Percentiles rank a stretch among this genome's conserved stretches.
Conservation (phyloP, 2,888 invertebrate genomes). For the Drosophila barbarae region DNA sequence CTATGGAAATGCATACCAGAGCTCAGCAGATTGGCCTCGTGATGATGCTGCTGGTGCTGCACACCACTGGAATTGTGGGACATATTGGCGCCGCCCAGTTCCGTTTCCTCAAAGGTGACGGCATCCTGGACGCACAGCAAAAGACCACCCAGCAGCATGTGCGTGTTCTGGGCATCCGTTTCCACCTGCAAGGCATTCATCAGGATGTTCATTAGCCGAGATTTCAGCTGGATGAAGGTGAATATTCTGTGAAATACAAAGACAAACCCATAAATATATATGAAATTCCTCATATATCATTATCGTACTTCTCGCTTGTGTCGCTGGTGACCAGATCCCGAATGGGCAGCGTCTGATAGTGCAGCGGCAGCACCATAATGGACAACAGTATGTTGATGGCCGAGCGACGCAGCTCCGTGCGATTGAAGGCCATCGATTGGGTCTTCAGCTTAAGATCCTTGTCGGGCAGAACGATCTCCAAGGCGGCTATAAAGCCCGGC, state of each 20-base stretch:
- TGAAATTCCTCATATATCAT: accelerated
- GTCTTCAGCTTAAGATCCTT: conserved; percentile 89
- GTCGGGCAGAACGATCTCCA: conserved; percentile 94
- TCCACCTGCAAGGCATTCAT: conserved; percentile 92
- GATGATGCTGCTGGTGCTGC: conserved; percentile 56
- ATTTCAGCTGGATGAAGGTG: conserved; percentile 86
- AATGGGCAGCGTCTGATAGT: conserved; percentile 89
- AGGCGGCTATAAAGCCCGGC: conserved; percentile 92
- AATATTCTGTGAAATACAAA: conserved; percentile 69
- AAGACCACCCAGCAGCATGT: conserved; percentile 91
- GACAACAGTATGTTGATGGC: conserved; percentile 95
- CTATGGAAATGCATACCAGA: conserved; percentile 82
- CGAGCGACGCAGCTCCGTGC: conserved; percentile 91
- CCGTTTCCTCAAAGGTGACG: conserved; percentile 86
- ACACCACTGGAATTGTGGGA: conserved; percentile 79
- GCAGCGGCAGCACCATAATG: conserved; percentile 94
- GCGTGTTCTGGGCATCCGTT: conserved; percentile 91
- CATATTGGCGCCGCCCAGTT: conserved; percentile 81
- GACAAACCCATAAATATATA: background rate
- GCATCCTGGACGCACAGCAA: conserved; percentile 89
- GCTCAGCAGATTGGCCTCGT: conserved; percentile 83
- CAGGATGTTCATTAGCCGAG: conserved; percentile 88
- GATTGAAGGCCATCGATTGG: conserved; percentile 82
- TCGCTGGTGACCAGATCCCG: conserved; percentile 83
- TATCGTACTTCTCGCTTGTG: conserved; percentile 80